Conservation (phyloP, 2,113 vertebrate species). For the Elgaria multicarinata region DNA sequence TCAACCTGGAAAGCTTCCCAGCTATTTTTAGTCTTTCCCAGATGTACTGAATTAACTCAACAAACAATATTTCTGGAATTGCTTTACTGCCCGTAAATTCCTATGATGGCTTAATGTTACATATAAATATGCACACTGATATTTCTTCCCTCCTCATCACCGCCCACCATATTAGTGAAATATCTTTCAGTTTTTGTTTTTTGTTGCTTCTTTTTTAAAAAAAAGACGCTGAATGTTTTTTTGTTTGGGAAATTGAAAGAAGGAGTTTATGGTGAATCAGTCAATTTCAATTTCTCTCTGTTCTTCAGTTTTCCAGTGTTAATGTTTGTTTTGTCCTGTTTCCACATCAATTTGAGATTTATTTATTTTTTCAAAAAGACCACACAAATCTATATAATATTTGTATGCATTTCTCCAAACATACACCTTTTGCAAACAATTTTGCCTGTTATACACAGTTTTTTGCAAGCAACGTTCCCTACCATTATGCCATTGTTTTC, state of each 20-base stretch:
- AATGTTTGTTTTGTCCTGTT: background rate
- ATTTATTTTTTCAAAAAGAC: background rate
- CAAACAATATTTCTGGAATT: constrained; percentile 41
- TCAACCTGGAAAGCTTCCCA: constrained; percentile 31
- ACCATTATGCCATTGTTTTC: no score
- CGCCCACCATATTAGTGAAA: background rate
- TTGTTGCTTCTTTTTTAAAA: no score
- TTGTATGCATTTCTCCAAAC: background rate
- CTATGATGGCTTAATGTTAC: constrained; percentile 15
- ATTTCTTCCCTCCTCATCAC: background rate
- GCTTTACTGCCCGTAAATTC: constrained; percentile 30
- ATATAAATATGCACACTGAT: constrained; percentile 7
- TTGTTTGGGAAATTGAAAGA: background rate
- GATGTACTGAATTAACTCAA: constrained; percentile 32
- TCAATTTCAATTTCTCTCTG: background rate
- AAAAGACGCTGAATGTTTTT: background rate
- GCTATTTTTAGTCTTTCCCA: constrained; percentile 42
- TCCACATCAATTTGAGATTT: background rate
- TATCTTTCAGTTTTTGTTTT: background rate
- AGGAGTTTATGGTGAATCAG: background rate
- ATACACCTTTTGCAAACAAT: no score
- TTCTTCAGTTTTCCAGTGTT: background rate
- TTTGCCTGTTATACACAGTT: no score
- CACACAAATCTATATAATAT: background rate
- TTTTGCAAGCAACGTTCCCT: no score